Base-by-base conservation (phyloP, 2,888 invertebrate genomes). In the Trichogramma dendrolimi region DNA sequence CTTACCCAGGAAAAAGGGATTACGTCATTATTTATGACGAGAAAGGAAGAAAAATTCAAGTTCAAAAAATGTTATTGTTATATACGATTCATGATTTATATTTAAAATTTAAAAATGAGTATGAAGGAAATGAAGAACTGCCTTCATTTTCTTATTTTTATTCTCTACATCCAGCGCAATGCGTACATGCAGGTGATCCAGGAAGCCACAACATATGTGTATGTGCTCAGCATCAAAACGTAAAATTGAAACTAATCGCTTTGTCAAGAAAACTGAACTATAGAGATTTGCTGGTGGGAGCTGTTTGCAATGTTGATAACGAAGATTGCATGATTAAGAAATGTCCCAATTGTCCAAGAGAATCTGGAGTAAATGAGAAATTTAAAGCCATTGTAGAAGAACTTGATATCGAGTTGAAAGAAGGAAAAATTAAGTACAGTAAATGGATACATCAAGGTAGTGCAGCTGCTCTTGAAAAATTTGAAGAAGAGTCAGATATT, bases 191-290 rank as follows among this genome's bases (percentile, higher is more conserved):
- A 11, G 43, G 57, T 50, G 42, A 49, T 57, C 50, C 50, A 5
- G 57, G 57, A 50, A 57, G 38, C n/a, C 57, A 50, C 27, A 50
- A 5, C 1, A 50, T 49, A 4, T 57, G 50, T 50, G 50, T 57
- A 1, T 50, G 50, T 44, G 38, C 10, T 44, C 14, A 57, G 38
- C 43, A 57, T 57, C n/a, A 50, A 50, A 57, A 57, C 43, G 39
- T 57, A 2, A 57, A 57, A 57, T 27, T 57, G 27, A 50, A 57
- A 38, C n/a, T 57, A 38, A 38, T 4, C 43, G 57, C 42, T 50
- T 38, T 57, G 43, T 43, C 43, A 43, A 57, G 27, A 43, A 57
- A 50, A 10, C 8, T 57, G 3, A 27, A 49, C 8, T 50, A 57
- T 14, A 42, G 44, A 50, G 57, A 57, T 50, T 2, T 50, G 4